These are phyloP conservation scores for Pseudomyrmex pallidus DNA, from an alignment of 1,140 invertebrate genomes.

Conservation along the genomic window DNA sequence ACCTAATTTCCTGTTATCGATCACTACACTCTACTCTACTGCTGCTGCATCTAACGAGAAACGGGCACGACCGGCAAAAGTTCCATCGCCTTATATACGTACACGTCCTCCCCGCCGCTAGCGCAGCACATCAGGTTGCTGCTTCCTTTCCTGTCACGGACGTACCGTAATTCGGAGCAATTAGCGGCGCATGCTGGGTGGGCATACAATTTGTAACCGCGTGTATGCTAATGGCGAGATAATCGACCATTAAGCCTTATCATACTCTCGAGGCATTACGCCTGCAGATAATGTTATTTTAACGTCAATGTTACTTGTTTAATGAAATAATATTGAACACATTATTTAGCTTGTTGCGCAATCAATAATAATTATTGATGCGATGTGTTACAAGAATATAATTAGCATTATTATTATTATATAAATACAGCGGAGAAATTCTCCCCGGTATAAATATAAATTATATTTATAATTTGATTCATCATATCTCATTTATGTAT, in stretches of 20 bases:
- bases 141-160: constrained; percentile 48
- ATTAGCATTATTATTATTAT: constrained; percentile 4
- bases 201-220: constrained; percentile 10
- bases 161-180: constrained; percentile 43
- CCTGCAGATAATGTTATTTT: constrained; percentile 32
- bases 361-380: constrained; percentile 45
- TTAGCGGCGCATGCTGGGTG: constrained; percentile 31
- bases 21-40: neutral
- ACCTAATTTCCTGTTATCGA: constrained; percentile 46
- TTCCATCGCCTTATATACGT: constrained; percentile 8
- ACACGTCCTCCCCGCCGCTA: constrained; percentile 7
- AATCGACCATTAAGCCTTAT: constrained; percentile 51
- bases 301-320: constrained; percentile 12
- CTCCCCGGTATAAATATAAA: neutral
- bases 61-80: constrained; percentile 25
- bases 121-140: constrained; percentile 9
- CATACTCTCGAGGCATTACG: constrained; percentile 30
- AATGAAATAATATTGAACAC: constrained; percentile 34
- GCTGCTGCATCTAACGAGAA: neutral
- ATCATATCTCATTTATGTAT: neutral
- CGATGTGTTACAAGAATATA: neutral
- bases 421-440: neutral
- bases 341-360: constrained; percentile 42
- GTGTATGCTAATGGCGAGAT: constrained; percentile 54
- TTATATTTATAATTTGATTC: constrained; percentile 5